Percentiles rank a stretch among this genome's conserved stretches.
Evolutionary conservation across 2,113 vertebrate genomes (phyloP).

Genomic region (Regulus satrapa): DNA sequence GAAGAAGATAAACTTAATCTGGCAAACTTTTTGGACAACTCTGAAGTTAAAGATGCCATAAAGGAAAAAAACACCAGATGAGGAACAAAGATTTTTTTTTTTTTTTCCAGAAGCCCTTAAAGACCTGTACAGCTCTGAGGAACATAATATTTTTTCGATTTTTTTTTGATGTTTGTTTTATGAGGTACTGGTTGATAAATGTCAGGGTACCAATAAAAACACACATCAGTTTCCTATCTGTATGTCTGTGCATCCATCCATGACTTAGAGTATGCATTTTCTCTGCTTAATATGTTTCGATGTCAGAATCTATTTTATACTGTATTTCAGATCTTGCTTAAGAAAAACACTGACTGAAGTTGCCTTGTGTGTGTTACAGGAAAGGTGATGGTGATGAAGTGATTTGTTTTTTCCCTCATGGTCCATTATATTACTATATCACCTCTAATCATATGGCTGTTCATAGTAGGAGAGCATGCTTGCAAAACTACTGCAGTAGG

Average conservation of each 20-base stretch:
- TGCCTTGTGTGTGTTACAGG: not conserved
- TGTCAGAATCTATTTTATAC: not conserved
- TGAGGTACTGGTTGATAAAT: not conserved
- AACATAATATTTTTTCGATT: not conserved
- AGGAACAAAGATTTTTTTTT: not conserved
- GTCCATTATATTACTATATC: not conserved
- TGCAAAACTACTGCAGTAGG: not conserved
- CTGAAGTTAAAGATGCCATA: not conserved
- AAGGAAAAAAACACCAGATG: not conserved
- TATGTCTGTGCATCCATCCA: not conserved
- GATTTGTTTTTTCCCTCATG: not conserved
- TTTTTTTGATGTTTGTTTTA: not conserved
- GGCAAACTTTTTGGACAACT: not conserved
- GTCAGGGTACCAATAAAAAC: not conserved
- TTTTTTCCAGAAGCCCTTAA: not conserved
- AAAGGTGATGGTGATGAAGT: not conserved
- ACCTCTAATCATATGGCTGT: not conserved
- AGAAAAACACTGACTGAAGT: not conserved
- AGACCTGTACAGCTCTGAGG: not conserved
- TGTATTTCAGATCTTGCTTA: not conserved
- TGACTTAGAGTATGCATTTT: not conserved
- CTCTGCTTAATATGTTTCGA: not conserved
- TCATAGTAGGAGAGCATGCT: not conserved
- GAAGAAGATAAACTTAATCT: not conserved
- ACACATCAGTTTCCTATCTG: slow-evolving; percentile 1